Percentiles rank a stretch among this genome's conserved stretches.
phyloP scores from a whole-genome alignment of 2,113 vertebrate genomes.

The Suricata suricatta region DNA sequence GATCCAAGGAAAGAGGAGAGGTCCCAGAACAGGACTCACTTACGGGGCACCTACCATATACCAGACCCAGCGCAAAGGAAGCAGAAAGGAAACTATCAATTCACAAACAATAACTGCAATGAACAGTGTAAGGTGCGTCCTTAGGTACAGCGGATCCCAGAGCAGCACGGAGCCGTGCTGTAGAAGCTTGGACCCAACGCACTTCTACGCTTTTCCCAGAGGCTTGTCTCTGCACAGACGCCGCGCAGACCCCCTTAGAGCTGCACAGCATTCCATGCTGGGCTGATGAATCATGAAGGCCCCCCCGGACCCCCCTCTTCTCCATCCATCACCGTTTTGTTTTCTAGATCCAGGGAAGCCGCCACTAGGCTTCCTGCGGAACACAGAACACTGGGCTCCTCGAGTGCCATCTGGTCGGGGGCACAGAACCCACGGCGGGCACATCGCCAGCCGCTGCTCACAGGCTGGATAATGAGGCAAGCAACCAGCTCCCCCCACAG shows the following conservation, averaged over 20 bases:
- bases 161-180: not conserved
- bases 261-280: no score
- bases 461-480: not conserved
- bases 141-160: fast-evolving
- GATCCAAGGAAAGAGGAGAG: not conserved
- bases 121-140: not conserved
- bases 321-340: not conserved
- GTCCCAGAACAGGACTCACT: not conserved
- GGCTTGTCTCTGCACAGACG: fast-evolving
- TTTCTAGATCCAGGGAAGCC: not conserved
- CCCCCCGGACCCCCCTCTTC: not conserved
- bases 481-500: not conserved
- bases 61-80: not conserved
- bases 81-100: not conserved
- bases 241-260: not conserved
- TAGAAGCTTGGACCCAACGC: not conserved
- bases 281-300: fast-evolving
- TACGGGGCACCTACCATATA: no score
- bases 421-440: not conserved
- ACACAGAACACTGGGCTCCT: not conserved
- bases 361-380: not conserved
- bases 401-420: not conserved
- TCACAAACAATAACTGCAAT: not conserved
- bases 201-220: fast-evolving
- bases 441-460: not conserved